phyloP scores from a whole-genome alignment of 2,113 vertebrate genomes.

The Leptobrachium ailaonicum region DNA sequence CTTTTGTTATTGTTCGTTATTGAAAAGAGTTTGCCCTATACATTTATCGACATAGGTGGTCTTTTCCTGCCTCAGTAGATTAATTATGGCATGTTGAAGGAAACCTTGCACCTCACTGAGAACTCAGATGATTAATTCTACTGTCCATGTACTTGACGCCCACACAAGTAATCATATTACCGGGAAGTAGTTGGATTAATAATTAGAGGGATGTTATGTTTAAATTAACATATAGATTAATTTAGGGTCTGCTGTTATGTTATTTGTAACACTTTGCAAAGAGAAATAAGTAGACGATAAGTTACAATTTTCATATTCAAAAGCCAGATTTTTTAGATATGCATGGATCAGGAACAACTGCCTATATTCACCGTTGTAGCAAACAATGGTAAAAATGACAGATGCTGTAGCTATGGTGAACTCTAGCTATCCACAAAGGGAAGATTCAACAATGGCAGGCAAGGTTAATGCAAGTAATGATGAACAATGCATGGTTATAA shows the following conservation, averaged over 20 bases:
- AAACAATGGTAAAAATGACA: no score
- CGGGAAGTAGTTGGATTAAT: neutral
- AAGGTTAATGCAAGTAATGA: no score
- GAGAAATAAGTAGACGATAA: neutral
- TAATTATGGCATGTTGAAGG: constrained; percentile 15
- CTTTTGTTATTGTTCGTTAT: neutral
- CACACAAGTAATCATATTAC: constrained; percentile 26
- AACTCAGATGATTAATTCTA: constrained; percentile 28
- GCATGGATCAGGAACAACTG: no score
- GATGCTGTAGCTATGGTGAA: no score
- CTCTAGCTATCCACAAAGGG: no score
- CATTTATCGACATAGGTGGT: constrained; percentile 19
- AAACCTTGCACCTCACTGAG: constrained; percentile 8
- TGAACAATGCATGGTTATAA: no score
- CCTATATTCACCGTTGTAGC: no score
- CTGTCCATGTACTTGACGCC: constrained; percentile 1
- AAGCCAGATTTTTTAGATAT: no score
- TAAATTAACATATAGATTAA: constrained; percentile 8
- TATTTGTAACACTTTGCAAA: neutral
- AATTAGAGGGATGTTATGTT: neutral
- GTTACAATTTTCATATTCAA: no score
- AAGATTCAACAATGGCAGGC: no score
- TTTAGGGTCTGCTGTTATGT: neutral
- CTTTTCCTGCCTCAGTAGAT: constrained; percentile 2
- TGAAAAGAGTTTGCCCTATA: constrained; percentile 8